phyloP scores from a whole-genome alignment of 2,113 vertebrate species.

The Tachycineta bicolor region DNA sequence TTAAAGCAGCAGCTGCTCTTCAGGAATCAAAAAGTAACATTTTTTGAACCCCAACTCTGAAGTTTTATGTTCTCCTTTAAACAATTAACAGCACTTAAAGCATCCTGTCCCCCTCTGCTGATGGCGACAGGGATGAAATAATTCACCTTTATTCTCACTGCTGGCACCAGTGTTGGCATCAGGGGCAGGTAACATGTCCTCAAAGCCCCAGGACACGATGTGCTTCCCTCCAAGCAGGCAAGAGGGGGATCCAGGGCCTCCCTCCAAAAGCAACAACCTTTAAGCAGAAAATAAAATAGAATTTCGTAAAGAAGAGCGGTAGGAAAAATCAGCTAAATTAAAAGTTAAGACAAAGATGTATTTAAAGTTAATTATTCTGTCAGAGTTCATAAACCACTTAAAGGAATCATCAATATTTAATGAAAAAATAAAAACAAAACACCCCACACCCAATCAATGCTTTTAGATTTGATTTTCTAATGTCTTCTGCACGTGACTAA shows the following conservation, averaged over 20 bases:
- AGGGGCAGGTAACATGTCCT: slow-evolving; percentile 95
- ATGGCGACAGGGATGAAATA: neutral
- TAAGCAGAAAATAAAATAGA: neutral
- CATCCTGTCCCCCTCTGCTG: neutral
- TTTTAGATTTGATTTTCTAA: neutral
- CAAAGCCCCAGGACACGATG: slow-evolving; percentile 97
- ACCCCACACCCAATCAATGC: neutral
- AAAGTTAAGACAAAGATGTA: neutral
- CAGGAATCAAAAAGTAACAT: neutral
- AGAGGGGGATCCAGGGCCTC: slow-evolving; percentile 94
- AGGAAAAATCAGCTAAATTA: neutral
- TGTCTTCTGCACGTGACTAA: neutral
- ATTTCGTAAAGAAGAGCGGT: neutral
- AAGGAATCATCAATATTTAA: neutral
- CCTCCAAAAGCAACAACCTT: slow-evolving; percentile 94
- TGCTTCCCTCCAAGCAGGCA: slow-evolving; percentile 96
- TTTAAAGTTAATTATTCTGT: neutral
- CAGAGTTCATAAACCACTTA: neutral
- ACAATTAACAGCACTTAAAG: neutral
- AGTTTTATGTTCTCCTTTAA: neutral
- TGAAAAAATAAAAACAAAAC: neutral
- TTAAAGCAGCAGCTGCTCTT: neutral
- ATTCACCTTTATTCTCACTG: slow-evolving; percentile 91
- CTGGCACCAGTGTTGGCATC: slow-evolving; percentile 87
- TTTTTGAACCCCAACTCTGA: neutral